Evolutionary conservation across 2,888 invertebrate species (phyloP), one percentile per base, ranked within the genome.

Genomic region (Sialis fuliginosa): DNA sequence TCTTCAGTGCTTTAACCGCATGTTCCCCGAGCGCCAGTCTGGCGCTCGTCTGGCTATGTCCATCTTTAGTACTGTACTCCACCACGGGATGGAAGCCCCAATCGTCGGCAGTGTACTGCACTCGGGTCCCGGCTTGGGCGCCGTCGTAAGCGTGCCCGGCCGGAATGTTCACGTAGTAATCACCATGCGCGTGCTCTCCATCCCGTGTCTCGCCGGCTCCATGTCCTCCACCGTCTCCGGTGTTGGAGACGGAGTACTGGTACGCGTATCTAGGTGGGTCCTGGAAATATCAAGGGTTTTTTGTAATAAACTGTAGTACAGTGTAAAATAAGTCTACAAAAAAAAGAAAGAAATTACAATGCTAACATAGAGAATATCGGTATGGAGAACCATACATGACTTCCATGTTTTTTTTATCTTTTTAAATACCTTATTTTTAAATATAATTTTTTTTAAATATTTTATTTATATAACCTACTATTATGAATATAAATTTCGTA

Each of bases 61-160:
- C 67, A 39, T 69, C 69, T 9, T 63, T 62, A 31, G 71, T 70
- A 56, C 66, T 68, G 55, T 76, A 70, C 46, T 70, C 67, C 42
- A 75, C 70, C 12, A 75, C 68, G 6, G 78, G 75, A 62, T 79
- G 79, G 62, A 75, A 78, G 9, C 77, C 76, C 68, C 71, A 75
- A 55, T 70, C 70, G 56, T 79, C 76, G 0, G 75, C 74, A 34
- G 74, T 62, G 59, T 79, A 78, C 51, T 71, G 67, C 13, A 79
- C 75, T 52, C 74, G 72, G 43, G 67, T 60, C 39, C 61, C 57
- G 30, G 54, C 53, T 32, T 55, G 57, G 8, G 48, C 46, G 30
- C 53, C 54, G 4, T 22, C 22, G 22, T 22, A 4, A 22, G 2
- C 22, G 22, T 22, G 22, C 22, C 22, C 22, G 4, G 22, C 22